Percentiles rank a stretch among this genome's conserved stretches.
These are phyloP conservation scores for Deilephila elpenor DNA, from an alignment of 2,888 invertebrate species.

Conservation along the genomic window DNA sequence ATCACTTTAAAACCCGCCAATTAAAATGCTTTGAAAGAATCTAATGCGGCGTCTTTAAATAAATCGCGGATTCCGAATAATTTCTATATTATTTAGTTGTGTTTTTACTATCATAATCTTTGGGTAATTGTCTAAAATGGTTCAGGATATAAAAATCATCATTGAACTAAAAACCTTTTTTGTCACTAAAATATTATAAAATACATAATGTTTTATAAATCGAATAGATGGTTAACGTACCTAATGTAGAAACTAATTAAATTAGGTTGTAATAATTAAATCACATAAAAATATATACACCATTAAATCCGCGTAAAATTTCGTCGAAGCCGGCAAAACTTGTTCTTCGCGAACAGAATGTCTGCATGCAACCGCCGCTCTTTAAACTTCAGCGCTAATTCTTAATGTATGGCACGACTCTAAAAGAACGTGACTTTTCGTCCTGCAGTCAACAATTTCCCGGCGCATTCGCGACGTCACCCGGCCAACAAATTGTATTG, in stretches of 20 bases:
- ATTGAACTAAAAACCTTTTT: too few relatives aligned
- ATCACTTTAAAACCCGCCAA: slow-evolving; percentile 5
- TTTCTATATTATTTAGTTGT: neutral
- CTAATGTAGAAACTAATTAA: neutral
- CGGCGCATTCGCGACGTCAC: slow-evolving; percentile 20
- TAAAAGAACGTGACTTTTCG: slow-evolving; percentile 20
- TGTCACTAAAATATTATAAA: too few relatives aligned
- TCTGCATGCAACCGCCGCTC: neutral
- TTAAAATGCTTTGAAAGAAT: neutral
- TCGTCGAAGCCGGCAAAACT: neutral
- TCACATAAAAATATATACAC: neutral
- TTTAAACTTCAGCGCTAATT: slow-evolving; percentile 26
- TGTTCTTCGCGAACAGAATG: neutral
- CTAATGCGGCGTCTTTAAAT: neutral
- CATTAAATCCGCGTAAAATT: neutral
- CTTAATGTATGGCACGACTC: slow-evolving; percentile 25
- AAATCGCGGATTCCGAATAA: neutral
- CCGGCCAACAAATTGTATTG: slow-evolving; percentile 16
- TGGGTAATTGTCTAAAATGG: neutral
- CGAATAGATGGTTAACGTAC: too few relatives aligned
- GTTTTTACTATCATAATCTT: neutral
- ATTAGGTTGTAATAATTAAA: neutral
- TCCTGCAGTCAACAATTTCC: slow-evolving; percentile 19
- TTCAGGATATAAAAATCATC: too few relatives aligned
- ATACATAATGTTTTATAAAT: too few relatives aligned